Evolutionary conservation across 2,888 invertebrate genomes (phyloP).

Genomic region (Drosophila seclusa): DNA sequence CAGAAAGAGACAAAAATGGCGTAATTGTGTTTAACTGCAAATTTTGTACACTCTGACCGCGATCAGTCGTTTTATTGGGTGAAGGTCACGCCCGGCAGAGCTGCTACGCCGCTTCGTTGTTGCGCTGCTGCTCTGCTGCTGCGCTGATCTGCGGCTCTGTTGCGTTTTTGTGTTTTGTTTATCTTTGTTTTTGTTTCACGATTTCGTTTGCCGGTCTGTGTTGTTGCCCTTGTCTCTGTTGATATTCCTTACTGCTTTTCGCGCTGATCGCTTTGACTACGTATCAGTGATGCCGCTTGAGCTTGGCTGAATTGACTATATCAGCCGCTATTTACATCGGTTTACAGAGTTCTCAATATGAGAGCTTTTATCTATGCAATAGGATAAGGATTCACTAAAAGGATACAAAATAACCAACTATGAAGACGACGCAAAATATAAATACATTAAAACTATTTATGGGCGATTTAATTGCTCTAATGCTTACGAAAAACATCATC

Average conservation of each 20-base stretch:
- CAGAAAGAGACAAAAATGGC: slow-evolving; percentile 40
- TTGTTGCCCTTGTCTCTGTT: slow-evolving; percentile 12
- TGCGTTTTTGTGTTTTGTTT: slow-evolving; percentile 28
- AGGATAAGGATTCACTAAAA: neutral
- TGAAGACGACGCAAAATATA: neutral
- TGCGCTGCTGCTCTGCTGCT: slow-evolving; percentile 21
- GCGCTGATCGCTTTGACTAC: slow-evolving; percentile 18
- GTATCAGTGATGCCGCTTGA: slow-evolving; percentile 12
- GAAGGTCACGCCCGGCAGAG: slow-evolving; percentile 63
- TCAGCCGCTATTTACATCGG: neutral
- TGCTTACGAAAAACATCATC: neutral
- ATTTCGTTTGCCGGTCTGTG: slow-evolving; percentile 29
- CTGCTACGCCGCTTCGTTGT: slow-evolving; percentile 41
- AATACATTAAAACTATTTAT: neutral
- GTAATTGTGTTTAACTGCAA: slow-evolving; percentile 71
- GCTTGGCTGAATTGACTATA: neutral
- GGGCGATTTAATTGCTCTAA: neutral
- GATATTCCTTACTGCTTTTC: slow-evolving; percentile 26
- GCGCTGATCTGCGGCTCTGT: slow-evolving; percentile 28
- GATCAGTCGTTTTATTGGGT: slow-evolving; percentile 72
- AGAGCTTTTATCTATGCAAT: neutral
- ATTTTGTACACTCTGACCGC: slow-evolving; percentile 66
- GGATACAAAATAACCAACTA: neutral
- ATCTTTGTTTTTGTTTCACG: slow-evolving; percentile 19
- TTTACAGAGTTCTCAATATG: neutral